A percentile compares a stretch with the other conserved stretches of the same genome.
Evolutionary conservation across 2,797 vertebrate genomes (phyloP).

Genomic region (Odontamblyopus rebecca): DNA sequence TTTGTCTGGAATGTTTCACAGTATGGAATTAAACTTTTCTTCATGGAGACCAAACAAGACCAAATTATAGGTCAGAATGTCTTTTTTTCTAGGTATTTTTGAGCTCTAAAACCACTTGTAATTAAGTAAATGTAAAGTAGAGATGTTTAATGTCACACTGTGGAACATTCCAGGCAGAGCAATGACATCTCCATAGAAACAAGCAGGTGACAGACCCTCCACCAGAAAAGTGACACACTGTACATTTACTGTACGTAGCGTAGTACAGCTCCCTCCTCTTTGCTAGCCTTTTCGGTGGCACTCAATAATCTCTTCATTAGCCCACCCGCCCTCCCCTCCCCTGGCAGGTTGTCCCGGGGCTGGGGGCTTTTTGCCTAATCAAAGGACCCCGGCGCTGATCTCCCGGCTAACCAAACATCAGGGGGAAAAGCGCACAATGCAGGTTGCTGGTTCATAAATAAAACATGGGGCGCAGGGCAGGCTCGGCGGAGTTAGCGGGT

Average conservation of each 20-base stretch:
- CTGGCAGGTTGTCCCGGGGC: constrained; percentile 51
- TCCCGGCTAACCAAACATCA: constrained; percentile 72
- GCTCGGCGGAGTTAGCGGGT: constrained; percentile 45
- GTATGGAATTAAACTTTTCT: too few species aligned
- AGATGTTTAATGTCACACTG: too few species aligned
- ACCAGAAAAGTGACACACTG: too few species aligned
- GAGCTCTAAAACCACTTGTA: too few species aligned
- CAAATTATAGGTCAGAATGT: too few species aligned
- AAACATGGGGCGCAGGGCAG: constrained; percentile 65
- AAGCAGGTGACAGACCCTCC: too few species aligned
- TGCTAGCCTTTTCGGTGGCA: constrained; percentile 65
- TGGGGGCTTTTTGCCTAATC: constrained; percentile 80
- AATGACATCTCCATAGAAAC: too few species aligned
- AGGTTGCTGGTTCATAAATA: constrained; percentile 78
- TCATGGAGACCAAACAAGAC: too few species aligned
- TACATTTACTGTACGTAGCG: constrained; percentile 36
- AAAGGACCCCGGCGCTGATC: constrained; percentile 77
- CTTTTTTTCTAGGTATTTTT: too few species aligned
- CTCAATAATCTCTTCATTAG: constrained; percentile 86
- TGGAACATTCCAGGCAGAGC: too few species aligned
- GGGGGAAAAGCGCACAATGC: constrained; percentile 60
- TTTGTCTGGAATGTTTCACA: too few species aligned
- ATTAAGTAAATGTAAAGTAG: too few species aligned
- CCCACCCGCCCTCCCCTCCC: constrained; percentile 6
- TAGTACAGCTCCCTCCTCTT: constrained; percentile 46